phyloP scores from a whole-genome alignment of 2,888 invertebrate genomes.

The Alloplasta piceator region DNA sequence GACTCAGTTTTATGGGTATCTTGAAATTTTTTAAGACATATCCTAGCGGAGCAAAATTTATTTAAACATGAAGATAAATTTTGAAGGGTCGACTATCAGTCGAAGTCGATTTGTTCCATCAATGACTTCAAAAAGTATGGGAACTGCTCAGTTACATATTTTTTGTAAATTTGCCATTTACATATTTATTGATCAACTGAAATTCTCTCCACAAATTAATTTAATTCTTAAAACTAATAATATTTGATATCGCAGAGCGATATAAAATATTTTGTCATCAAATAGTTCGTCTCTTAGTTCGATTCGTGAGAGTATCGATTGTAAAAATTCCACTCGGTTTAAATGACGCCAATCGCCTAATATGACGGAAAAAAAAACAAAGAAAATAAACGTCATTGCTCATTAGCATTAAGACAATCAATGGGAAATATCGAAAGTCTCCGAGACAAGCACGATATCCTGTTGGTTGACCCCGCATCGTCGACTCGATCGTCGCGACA shows the following conservation, averaged over 20 bases:
- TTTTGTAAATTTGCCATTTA: neutral
- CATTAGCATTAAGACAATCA: slow-evolving; percentile 82
- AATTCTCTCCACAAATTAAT: no score
- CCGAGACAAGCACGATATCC: slow-evolving; percentile 78
- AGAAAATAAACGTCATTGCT: slow-evolving; percentile 43
- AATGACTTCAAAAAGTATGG: no score
- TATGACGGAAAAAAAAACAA: slow-evolving; percentile 7
- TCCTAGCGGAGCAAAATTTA: no score
- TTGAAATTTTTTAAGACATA: no score
- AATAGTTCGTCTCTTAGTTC: no score
- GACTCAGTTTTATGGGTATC: no score
- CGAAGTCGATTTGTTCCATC: no score
- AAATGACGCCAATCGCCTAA: slow-evolving; percentile 26
- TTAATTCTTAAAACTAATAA: neutral
- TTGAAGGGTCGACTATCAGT: no score
- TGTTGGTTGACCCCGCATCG: slow-evolving; percentile 78
- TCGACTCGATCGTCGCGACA: slow-evolving; percentile 59
- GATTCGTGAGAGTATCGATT: slow-evolving; percentile 4
- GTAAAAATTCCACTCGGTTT: slow-evolving; percentile 34
- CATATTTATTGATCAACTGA: neutral
- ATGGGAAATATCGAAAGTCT: slow-evolving; percentile 78
- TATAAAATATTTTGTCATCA: no score
- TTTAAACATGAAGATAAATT: no score
- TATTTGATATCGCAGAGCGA: no score
- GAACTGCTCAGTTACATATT: no score